Evolutionary conservation across 2,888 invertebrate species (phyloP).

Genomic region (Leptinotarsa juncta): DNA sequence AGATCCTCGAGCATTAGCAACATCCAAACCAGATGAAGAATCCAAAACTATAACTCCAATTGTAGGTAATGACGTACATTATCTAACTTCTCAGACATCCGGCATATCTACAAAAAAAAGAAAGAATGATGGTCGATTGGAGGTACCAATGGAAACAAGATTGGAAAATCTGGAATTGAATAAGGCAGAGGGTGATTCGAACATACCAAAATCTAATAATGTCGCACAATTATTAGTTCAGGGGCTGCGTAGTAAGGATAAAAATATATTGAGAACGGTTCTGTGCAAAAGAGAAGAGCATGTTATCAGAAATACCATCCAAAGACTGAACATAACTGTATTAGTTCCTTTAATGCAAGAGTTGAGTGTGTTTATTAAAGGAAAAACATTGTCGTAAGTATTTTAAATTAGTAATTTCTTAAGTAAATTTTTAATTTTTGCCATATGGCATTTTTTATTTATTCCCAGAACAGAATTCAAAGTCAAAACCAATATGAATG

Average conservation of each 20-base stretch:
- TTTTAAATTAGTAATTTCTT: not conserved
- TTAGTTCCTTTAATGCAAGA: constrained; percentile 80
- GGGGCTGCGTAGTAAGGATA: constrained; percentile 88
- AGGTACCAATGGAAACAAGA: constrained; percentile 86
- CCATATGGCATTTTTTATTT: too few relatives aligned
- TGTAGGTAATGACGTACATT: constrained; percentile 67
- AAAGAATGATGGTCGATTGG: constrained; percentile 62
- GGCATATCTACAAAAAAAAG: constrained; percentile 56
- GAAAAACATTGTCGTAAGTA: constrained; percentile 77
- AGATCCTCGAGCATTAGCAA: constrained; percentile 56
- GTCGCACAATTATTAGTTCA: constrained; percentile 85
- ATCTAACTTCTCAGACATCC: constrained; percentile 65
- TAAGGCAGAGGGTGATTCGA: constrained; percentile 66
- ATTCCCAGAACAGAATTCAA: too few relatives aligned
- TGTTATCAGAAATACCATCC: constrained; percentile 80
- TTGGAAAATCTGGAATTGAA: constrained; percentile 83
- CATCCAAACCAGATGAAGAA: constrained; percentile 55
- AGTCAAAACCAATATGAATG: too few relatives aligned
- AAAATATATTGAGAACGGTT: constrained; percentile 78
- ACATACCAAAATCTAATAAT: constrained; percentile 75
- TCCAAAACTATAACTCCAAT: constrained; percentile 65
- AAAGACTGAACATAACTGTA: constrained; percentile 80
- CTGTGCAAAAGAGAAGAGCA: constrained; percentile 74
- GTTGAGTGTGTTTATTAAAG: constrained; percentile 75
- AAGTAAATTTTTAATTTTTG: too few relatives aligned